Percentiles rank a stretch among this genome's conserved stretches.
Conservation (phyloP, 2,113 vertebrate species). For the Rhodinocichla rosea region DNA sequence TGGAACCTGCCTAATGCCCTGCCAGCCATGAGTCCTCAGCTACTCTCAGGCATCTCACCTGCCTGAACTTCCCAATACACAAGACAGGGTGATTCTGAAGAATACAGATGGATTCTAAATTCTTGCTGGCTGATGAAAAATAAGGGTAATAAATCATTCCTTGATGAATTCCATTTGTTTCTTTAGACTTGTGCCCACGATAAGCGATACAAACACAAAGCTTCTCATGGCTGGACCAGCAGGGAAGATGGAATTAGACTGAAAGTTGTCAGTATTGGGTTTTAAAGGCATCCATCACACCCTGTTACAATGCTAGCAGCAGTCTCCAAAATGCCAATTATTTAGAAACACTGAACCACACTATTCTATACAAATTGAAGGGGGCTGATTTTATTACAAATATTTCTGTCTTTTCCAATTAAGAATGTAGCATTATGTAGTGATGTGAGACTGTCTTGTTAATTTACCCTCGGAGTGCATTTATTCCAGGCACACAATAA, state of each 20-base stretch:
- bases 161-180: not conserved
- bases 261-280: not conserved
- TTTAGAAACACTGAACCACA: constrained; percentile 3
- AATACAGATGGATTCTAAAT: not conserved
- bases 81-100: not conserved
- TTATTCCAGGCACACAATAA: not conserved
- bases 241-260: not conserved
- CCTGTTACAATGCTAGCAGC: not conserved
- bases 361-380: not conserved
- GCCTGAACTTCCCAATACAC: not conserved
- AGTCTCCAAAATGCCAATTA: not conserved
- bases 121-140: not conserved
- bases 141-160: not conserved
- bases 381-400: not conserved
- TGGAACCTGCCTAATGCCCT: not conserved
- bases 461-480: not conserved
- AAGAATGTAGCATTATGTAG: not conserved
- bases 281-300: not conserved
- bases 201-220: not conserved
- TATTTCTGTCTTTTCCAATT: not conserved
- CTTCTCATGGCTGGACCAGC: not conserved
- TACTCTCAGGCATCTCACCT: not conserved
- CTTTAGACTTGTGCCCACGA: not conserved
- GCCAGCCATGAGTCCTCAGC: not conserved
- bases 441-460: not conserved